Base-by-base conservation (phyloP, 2,113 vertebrate genomes). In the Rhabdomys dilectus region DNA sequence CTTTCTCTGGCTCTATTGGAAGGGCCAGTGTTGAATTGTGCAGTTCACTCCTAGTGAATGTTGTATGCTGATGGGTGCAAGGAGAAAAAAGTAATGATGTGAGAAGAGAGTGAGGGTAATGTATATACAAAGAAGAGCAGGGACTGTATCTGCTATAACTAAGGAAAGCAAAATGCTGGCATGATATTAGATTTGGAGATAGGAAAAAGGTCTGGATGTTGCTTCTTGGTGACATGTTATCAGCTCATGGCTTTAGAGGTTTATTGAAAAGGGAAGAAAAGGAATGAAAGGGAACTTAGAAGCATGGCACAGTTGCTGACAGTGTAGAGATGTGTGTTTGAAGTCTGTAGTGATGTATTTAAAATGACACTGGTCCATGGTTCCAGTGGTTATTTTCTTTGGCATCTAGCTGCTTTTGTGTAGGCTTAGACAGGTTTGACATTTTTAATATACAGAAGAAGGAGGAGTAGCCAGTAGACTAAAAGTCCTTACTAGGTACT, bases 341-440 rank as follows among this genome's bases (percentile, higher is more conserved):
- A 66, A 87, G 48, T 77, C 85, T 89, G 77, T 89, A 64, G 73
- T 64, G 42, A 58, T 66, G 66, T 42, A 45, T 92, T 88, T 73
- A 89, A 93, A 96, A 81, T 51, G n/a, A 58, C 24, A 29, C 42
- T 17, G 62, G 16, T 29, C 21, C 16, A 48, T 70, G 81, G 58
- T 62, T 16, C 42, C 21, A 17, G 53, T 70, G 53, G 45, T 62
- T 86, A 3, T 86, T 96, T 92, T 97, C n/a, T 92, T 34, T 53
- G 48, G 24, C 26, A 77, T 31, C 82, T 84, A 84, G 75, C 34
- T 68, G 34, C 36, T 36, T 87, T 95, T 62, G 5, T 84, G 29
- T 84, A 78, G 60, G 19, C 24, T 60, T 84, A 48, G 21, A 93
- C 91, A 76, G 64, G 22, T 24, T 16, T 88, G 80, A 62, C 66